Evolutionary conservation across 2,797 vertebrate genomes (phyloP).

Genomic region (Peromyscus aztecus): DNA sequence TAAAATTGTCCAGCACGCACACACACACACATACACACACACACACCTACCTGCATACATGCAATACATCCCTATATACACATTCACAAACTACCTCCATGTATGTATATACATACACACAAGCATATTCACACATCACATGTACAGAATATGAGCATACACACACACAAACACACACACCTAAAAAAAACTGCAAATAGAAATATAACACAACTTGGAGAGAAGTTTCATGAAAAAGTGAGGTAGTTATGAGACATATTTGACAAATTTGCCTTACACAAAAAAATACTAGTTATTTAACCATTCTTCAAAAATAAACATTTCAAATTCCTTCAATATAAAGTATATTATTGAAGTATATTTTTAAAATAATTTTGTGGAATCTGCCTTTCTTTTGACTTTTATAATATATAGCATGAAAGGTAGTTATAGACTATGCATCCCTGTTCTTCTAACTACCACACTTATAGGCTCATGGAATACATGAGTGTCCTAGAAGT

Average conservation of each 20-base stretch:
- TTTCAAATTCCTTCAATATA: neutral
- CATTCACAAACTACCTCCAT: neutral
- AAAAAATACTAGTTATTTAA: slow-evolving; percentile 2
- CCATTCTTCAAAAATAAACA: neutral
- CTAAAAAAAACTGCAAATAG: neutral
- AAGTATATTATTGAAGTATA: neutral
- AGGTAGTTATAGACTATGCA: neutral
- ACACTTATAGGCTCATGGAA: neutral
- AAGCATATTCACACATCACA: neutral
- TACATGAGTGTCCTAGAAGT: neutral
- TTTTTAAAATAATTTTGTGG: neutral
- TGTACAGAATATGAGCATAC: neutral
- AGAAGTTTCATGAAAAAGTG: neutral
- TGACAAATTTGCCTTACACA: neutral
- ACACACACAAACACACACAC: neutral
- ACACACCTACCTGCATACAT: neutral
- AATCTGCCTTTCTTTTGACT: neutral
- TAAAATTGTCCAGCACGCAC: neutral
- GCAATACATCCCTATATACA: neutral
- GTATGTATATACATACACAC: neutral
- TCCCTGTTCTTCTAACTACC: neutral
- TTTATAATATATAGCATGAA: neutral
- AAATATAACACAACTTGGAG: neutral
- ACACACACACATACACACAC: neutral
- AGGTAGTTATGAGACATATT: neutral